These are phyloP conservation scores for Syndactyla subalaris DNA, from an alignment of 2,797 vertebrate species.

Conservation along the genomic window DNA sequence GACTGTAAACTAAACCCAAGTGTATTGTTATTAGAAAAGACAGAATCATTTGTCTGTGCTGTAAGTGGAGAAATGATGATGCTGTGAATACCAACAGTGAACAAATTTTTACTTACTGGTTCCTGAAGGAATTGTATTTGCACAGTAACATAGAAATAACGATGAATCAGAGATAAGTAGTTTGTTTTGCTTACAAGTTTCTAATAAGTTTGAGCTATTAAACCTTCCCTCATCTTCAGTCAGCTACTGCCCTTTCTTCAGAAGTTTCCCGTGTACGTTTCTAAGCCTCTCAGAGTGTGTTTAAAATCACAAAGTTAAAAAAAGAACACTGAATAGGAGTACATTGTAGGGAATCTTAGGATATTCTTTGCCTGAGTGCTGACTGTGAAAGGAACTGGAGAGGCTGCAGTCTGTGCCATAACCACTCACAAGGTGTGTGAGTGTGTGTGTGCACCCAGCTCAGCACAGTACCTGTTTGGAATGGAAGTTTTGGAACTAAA, in stretches of 20 bases:
- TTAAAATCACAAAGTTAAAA: neutral
- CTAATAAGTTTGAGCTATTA: neutral
- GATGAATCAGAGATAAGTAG: neutral
- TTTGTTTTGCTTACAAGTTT: neutral
- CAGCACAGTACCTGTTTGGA: neutral
- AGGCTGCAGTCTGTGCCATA: accelerated
- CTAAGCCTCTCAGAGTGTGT: neutral
- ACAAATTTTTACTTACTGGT: neutral
- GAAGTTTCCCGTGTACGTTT: neutral
- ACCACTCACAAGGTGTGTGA: neutral
- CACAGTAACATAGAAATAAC: neutral
- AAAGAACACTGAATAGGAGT: neutral
- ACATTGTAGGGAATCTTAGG: neutral
- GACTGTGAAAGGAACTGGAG: neutral
- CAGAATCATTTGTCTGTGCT: neutral
- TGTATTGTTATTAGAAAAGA: neutral
- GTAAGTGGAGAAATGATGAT: neutral
- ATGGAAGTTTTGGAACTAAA: neutral
- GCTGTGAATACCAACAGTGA: neutral
- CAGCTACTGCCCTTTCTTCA: neutral
- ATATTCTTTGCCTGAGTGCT: neutral
- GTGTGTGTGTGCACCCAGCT: neutral
- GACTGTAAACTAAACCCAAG: neutral
- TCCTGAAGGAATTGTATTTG: neutral
- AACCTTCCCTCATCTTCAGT: neutral